Conservation (phyloP, 2,113 vertebrate genomes). For the Agelaius phoeniceus region DNA sequence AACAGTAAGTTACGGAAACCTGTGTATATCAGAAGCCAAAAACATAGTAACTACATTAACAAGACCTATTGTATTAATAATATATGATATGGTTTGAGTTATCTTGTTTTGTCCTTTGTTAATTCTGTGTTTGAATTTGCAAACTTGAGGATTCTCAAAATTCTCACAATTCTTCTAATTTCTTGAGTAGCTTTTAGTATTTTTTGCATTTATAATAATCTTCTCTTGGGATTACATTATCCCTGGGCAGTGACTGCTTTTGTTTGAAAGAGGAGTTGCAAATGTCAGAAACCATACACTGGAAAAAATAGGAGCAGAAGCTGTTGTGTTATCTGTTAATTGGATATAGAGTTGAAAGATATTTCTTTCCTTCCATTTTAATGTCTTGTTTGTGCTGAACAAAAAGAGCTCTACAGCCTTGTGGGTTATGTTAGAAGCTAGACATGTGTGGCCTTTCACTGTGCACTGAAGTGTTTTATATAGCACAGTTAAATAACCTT, state of each 20-base stretch:
- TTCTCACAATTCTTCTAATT: background rate
- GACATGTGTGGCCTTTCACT: background rate
- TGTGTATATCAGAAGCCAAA: background rate
- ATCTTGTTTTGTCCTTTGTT: background rate
- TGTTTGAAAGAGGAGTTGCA: background rate
- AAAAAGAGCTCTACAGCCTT: background rate
- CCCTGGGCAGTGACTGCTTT: background rate
- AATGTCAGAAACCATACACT: background rate
- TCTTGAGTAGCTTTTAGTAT: background rate
- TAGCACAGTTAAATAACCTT: background rate
- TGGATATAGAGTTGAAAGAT: background rate
- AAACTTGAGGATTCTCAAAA: background rate
- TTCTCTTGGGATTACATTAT: background rate
- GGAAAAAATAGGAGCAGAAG: background rate
- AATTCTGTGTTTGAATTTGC: background rate
- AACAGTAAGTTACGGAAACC: background rate
- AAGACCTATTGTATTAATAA: background rate
- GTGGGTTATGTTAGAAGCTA: background rate
- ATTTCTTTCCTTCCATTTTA: background rate
- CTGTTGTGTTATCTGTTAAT: conserved; percentile 13
- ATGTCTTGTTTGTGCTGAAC: background rate
- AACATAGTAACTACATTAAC: background rate
- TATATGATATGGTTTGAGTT: background rate
- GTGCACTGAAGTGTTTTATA: background rate
- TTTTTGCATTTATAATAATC: background rate